Conservation (phyloP, 2,888 invertebrate species). For the Ischnura elegans region DNA sequence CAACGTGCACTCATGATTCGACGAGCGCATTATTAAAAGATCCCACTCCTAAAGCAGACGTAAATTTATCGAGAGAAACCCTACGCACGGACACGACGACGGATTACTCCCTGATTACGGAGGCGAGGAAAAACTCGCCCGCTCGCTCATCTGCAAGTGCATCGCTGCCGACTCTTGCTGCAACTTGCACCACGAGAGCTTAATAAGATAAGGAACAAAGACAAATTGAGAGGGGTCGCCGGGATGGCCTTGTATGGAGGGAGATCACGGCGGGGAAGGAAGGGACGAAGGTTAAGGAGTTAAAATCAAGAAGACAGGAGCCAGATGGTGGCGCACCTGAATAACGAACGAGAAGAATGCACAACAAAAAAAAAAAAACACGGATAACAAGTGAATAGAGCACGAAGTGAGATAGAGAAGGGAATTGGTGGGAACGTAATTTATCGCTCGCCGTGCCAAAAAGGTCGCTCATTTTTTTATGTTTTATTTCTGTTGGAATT, state of each 20-base stretch:
- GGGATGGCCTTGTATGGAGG: not conserved
- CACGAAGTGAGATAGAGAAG: not conserved
- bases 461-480: not conserved
- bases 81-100: not conserved
- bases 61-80: not conserved
- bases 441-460: not conserved
- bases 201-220: constrained; percentile 60
- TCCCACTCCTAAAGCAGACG: not conserved
- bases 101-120: not conserved
- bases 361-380: not conserved
- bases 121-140: not conserved
- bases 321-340: constrained; percentile 42
- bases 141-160: not conserved
- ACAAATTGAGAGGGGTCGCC: constrained; percentile 15
- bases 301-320: not conserved
- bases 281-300: not conserved
- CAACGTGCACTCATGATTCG: not conserved
- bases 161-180: not conserved
- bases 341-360: not conserved
- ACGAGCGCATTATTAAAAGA: not conserved
- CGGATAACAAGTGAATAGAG: not conserved
- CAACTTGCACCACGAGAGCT: not conserved
- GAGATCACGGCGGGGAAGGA: not conserved
- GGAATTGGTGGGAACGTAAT: not conserved
- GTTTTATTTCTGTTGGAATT: not conserved